Evolutionary conservation across 1,140 invertebrate genomes (phyloP).

Genomic region (Littorina saxatilis): DNA sequence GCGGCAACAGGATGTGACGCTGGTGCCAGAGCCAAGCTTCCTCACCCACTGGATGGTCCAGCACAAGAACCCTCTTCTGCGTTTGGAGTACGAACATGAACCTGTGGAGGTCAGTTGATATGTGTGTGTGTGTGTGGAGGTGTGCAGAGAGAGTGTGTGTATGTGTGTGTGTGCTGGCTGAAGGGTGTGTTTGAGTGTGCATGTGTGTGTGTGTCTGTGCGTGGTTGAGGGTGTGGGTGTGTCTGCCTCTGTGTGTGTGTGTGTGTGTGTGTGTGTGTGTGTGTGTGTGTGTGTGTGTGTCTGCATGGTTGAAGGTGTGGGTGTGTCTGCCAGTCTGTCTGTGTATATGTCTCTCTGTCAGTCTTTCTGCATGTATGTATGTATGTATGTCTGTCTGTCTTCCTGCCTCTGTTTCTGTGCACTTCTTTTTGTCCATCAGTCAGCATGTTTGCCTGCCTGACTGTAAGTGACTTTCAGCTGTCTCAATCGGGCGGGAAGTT

Average conservation of each 20-base stretch:
- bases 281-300: slow-evolving; percentile 15
- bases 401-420: no score
- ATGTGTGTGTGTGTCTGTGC: not conserved
- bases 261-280: slow-evolving; percentile 2
- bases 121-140: not conserved
- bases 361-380: no score
- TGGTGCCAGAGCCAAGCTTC: slow-evolving; percentile 61
- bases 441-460: no score
- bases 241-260: not conserved
- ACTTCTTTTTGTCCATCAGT: no score
- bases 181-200: not conserved
- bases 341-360: not conserved
- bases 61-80: slow-evolving; percentile 69
- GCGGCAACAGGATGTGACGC: slow-evolving; percentile 67
- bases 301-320: not conserved
- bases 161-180: not conserved
- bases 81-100: slow-evolving; percentile 72
- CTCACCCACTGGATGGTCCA: slow-evolving; percentile 69
- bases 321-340: no score
- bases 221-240: not conserved
- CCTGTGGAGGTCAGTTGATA: slow-evolving; percentile 70
- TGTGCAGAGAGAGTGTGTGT: not conserved
- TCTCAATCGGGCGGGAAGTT: no score
- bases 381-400: no score
- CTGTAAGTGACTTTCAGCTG: not conserved